A percentile compares a stretch with the other conserved stretches of the same genome.
These are phyloP conservation scores for Aegithalos caudatus DNA, from an alignment of 2,113 vertebrate species.

Conservation along the genomic window DNA sequence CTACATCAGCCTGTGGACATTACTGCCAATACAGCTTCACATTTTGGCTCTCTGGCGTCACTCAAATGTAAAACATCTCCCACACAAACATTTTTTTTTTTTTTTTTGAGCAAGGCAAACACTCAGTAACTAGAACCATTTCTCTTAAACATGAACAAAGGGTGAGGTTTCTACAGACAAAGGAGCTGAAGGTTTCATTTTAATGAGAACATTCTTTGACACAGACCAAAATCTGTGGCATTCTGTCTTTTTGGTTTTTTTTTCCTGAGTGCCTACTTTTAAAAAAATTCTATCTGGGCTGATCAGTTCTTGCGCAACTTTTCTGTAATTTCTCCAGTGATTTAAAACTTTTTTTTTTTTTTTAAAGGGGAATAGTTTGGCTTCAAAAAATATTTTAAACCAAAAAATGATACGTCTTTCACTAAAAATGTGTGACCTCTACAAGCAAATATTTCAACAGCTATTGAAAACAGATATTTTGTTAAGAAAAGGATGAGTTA, in stretches of 20 bases:
- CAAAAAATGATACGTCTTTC: neutral
- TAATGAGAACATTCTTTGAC: neutral
- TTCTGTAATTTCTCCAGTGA: neutral
- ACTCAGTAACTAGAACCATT: slow-evolving; percentile 46
- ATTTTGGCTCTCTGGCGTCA: slow-evolving; percentile 19
- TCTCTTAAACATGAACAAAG: slow-evolving; percentile 31
- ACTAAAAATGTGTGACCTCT: slow-evolving; percentile 13
- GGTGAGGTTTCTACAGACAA: slow-evolving; percentile 44
- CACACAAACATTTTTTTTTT: neutral
- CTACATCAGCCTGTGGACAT: neutral
- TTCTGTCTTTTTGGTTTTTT: neutral
- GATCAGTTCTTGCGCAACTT: neutral
- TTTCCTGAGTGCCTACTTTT: neutral
- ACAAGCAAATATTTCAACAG: neutral
- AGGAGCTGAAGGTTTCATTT: neutral
- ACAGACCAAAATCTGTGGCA: neutral
- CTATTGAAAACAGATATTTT: slow-evolving; percentile 25
- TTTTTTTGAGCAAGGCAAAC: slow-evolving; percentile 10
- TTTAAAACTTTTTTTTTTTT: neutral
- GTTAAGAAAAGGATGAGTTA: neutral
- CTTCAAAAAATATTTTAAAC: neutral
- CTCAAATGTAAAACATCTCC: slow-evolving; percentile 39
- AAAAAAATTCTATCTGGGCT: neutral
- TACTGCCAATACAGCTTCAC: neutral
- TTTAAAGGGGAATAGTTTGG: neutral